Conservation (phyloP, 1,140 invertebrate species). For the Temnothorax nylanderi region DNA sequence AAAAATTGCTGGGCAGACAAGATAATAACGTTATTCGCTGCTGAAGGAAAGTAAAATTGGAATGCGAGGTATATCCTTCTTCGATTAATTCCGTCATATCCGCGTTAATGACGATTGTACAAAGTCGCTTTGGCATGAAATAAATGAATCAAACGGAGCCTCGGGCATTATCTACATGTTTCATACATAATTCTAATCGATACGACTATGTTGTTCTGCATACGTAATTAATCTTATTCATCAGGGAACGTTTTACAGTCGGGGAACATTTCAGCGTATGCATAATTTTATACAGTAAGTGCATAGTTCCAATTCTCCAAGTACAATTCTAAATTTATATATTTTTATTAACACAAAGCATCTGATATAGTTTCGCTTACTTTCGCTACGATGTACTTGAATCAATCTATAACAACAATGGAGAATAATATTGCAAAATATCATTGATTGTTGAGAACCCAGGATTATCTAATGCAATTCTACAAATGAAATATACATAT, state of each 20-base stretch:
- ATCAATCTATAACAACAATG: conserved; percentile 9
- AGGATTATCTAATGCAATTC: conserved; percentile 1
- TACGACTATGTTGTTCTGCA: neutral
- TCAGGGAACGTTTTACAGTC: neutral
- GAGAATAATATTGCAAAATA: neutral
- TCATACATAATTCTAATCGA: conserved; percentile 23
- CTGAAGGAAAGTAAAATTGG: neutral
- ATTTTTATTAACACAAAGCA: neutral
- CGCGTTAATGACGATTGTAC: neutral
- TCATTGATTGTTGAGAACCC: neutral
- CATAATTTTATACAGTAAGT: neutral
- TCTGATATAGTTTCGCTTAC: too few species aligned
- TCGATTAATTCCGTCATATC: neutral
- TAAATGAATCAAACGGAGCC: neutral
- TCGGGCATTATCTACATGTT: conserved; percentile 9
- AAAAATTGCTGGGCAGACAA: neutral
- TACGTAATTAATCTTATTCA: conserved; percentile 20
- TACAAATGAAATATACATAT: neutral
- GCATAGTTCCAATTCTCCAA: neutral
- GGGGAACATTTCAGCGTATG: neutral
- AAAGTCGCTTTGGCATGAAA: neutral
- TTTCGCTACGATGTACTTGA: neutral
- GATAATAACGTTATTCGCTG: neutral
- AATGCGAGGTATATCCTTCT: neutral
- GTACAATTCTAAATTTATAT: neutral